Base-by-base conservation (phyloP, 1,140 invertebrate species). In the Pentalonia nigronervosa region DNA sequence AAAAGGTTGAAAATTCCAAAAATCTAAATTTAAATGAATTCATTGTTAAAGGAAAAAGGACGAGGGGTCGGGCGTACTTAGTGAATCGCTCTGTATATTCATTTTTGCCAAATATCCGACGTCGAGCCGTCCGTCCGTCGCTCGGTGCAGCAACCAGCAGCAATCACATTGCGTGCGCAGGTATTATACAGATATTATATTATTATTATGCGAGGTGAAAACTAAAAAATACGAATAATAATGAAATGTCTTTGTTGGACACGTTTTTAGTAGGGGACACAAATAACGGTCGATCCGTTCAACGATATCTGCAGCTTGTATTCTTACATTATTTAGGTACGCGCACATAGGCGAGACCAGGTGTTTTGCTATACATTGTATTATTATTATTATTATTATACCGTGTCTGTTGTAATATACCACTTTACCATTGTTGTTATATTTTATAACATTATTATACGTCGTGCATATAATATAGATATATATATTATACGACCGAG, bases 261-360 rank as follows among this genome's bases (percentile, higher is more conserved):
- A 14, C 47, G 45, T 48, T 48, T 50, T 48, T 4, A 50, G 47
- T n/a, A n/a, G 86, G 86, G 86, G 45, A 48, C 30, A 34, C n/a
- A 30, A 87, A 87, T 87, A 87, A 87, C 86, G 86, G 86, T 87
- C 47, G 86, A 47, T 48, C n/a, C 45, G 86, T 87, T 87, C 84
- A 86, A 30, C 47, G 84, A 86, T 86, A 86, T 86, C 84, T 81
- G 86, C 86, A 87, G 86, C 86, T 48, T 87, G 86, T 87, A 87
- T 21, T 17, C 7, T 7, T n/a, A 67, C 17, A n/a, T 47, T 41
- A 41, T n/a, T 7, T 34, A 81, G 50, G 50, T 53, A 53, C 21
- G 2, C 34, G 21, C 34, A 36, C 21, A 83, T n/a, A 41, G 86
- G 47, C 14, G 86, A 87, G 47, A 87, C 86, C 86, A 87, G 86